Conservation (phyloP, 2,888 invertebrate species). For the Drosophila paranaensis region DNA sequence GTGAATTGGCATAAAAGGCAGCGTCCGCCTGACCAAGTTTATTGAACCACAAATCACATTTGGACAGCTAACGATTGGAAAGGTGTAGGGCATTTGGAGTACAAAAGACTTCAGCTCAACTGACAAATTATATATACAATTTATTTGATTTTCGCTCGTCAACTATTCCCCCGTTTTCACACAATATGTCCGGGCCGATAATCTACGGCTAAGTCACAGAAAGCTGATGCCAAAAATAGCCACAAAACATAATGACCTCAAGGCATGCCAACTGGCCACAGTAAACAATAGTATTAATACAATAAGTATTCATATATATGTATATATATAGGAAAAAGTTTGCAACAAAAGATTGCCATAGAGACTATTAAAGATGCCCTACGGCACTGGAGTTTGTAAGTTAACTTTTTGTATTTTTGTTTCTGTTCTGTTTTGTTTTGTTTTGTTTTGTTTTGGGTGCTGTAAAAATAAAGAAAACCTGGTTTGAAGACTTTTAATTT, state of each 20-base stretch:
- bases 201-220: slow-evolving; percentile 26
- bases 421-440: not conserved
- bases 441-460: not conserved
- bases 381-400: slow-evolving; percentile 15
- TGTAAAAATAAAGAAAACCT: slow-evolving; percentile 5
- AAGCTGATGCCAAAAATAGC: slow-evolving; percentile 35
- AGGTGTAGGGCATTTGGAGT: slow-evolving; percentile 15
- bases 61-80: not conserved
- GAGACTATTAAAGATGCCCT: slow-evolving; percentile 46
- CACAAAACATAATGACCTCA: slow-evolving; percentile 14
- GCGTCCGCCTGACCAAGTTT: slow-evolving; percentile 8
- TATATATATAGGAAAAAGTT: slow-evolving; percentile 35
- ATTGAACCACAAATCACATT: slow-evolving; percentile 20
- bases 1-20: slow-evolving; percentile 48
- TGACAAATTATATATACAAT: slow-evolving; percentile 26
- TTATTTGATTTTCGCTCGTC: slow-evolving; percentile 8
- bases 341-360: slow-evolving; percentile 36
- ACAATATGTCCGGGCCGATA: slow-evolving; percentile 14
- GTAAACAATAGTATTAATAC: slow-evolving; percentile 51
- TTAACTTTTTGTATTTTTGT: not conserved
- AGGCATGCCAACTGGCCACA: slow-evolving; percentile 29
- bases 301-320: slow-evolving; percentile 22
- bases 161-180: not conserved
- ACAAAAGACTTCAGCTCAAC: slow-evolving; percentile 14
- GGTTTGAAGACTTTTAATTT: slow-evolving; percentile 20